Evolutionary conservation across 1,140 invertebrate species (phyloP).

Genomic region (Plodia interpunctella): DNA sequence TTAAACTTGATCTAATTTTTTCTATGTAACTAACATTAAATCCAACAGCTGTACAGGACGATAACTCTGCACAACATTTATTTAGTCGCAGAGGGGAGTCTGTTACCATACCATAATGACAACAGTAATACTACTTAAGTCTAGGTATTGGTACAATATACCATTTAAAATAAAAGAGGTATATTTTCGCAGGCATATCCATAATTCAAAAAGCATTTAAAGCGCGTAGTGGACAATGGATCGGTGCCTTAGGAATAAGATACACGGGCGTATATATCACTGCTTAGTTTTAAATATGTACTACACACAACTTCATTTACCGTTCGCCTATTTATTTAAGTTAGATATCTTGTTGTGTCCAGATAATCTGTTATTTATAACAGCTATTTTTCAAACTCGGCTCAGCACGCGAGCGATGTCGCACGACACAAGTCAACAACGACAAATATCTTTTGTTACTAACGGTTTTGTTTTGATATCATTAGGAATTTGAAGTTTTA

Average conservation of each 20-base stretch:
- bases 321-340: constrained; percentile 61
- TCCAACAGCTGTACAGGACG: no score
- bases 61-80: no score
- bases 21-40: no score
- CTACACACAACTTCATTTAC: constrained; percentile 53
- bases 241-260: constrained; percentile 8
- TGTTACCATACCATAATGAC: no score
- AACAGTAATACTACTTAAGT: no score
- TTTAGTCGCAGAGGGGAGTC: no score
- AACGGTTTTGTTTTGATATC: constrained; percentile 68
- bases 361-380: constrained; percentile 72
- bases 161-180: no score
- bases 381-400: constrained; percentile 53
- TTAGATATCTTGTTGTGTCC: constrained; percentile 59
- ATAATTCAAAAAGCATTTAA: background rate
- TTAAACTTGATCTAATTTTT: no score
- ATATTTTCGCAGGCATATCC: no score
- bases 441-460: constrained; percentile 63
- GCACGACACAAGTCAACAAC: constrained; percentile 28
- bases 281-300: constrained; percentile 32
- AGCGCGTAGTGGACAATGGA: background rate
- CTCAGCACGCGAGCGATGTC: constrained; percentile 55
- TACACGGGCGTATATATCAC: constrained; percentile 16
- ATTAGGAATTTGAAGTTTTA: constrained; percentile 54
- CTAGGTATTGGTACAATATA: no score